phyloP scores from a whole-genome alignment of 2,888 invertebrate genomes.

The Falcaria lacertinaria region DNA sequence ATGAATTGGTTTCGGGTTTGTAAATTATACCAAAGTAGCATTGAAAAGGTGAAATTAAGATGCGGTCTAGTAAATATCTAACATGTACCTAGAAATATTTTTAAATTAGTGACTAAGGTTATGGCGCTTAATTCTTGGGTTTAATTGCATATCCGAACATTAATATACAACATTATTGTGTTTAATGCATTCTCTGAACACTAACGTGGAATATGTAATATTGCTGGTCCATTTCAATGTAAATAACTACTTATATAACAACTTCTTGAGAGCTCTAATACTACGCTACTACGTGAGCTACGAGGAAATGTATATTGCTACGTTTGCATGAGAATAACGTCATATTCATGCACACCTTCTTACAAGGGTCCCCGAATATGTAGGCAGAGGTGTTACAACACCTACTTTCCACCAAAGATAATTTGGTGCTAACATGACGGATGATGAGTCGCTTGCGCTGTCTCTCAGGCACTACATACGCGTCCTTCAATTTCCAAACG shows the following conservation, averaged over 20 bases:
- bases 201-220: not conserved
- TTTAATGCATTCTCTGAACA: not conserved
- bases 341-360: no score
- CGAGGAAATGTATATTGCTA: no score
- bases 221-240: not conserved
- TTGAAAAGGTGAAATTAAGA: not conserved
- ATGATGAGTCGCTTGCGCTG: no score
- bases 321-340: conserved; percentile 6
- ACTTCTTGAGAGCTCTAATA: not conserved
- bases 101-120: not conserved
- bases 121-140: not conserved
- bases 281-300: no score
- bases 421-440: no score
- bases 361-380: no score
- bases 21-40: no score
- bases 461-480: no score
- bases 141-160: not conserved
- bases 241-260: not conserved
- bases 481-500: no score
- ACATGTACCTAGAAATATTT: not conserved
- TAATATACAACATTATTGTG: not conserved
- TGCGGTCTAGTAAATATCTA: not conserved
- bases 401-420: no score
- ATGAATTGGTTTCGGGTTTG: not conserved
- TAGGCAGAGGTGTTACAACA: no score